Percentiles rank a stretch among this genome's conserved stretches.
Conservation (phyloP, 2,113 vertebrate genomes). For the Peucedramus taeniatus region DNA sequence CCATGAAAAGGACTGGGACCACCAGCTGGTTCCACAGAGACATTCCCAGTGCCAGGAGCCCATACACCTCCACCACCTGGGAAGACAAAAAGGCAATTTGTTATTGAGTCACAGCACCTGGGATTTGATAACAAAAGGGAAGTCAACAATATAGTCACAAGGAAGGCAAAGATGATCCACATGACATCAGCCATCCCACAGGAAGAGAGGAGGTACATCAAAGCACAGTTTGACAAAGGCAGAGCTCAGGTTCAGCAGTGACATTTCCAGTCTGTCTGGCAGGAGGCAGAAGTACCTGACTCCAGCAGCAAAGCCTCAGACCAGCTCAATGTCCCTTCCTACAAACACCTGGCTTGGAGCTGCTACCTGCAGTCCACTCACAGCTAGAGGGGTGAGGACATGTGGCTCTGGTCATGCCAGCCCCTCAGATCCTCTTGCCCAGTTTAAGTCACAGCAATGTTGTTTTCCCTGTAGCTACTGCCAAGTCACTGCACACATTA, state of each 20-base stretch:
- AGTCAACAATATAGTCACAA: background rate
- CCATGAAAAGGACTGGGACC: slow-evolving; percentile 97
- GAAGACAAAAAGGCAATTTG: background rate
- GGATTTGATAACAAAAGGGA: background rate
- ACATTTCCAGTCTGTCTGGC: background rate
- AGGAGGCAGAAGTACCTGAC: background rate
- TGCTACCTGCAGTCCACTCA: background rate
- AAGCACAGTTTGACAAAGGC: background rate
- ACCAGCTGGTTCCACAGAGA: slow-evolving; percentile 98
- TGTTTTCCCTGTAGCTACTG: background rate
- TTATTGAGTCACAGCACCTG: background rate
- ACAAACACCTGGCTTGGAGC: background rate
- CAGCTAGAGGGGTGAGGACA: background rate
- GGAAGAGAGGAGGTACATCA: background rate
- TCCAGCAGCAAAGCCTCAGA: background rate
- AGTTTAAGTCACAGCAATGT: background rate
- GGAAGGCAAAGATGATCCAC: background rate
- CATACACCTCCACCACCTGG: slow-evolving; percentile 97
- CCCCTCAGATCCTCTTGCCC: background rate
- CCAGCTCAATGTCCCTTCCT: background rate
- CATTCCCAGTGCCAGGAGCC: slow-evolving; percentile 94
- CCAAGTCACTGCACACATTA: background rate
- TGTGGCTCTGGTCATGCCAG: rapidly evolving
- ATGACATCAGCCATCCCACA: background rate
- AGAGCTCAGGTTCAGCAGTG: background rate